Base-by-base conservation (phyloP, 2,888 invertebrate species). In the Monopis laevigella region DNA sequence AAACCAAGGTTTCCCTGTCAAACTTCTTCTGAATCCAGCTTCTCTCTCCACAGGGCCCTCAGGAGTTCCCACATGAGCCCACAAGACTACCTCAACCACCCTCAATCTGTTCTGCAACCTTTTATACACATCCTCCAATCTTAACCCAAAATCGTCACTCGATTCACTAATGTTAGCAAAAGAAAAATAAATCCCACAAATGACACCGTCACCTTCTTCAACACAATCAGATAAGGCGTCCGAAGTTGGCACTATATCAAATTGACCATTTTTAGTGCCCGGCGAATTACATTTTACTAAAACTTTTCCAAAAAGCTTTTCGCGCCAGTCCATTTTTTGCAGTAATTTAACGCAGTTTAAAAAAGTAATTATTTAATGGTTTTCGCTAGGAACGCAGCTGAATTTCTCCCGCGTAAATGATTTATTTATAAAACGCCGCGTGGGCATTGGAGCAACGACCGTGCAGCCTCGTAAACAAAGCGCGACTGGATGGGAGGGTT, bases 121-220 rank as follows among this genome's bases (percentile, higher is more conserved):
- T 43, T 70, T 80, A 51, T 83, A 87, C 24, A 88, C 68, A 44
- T 86, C 84, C 48, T 82, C 73, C 52, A 88, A 66, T 51, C 86
- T 84, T 48, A 84, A 82, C 11, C 86, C 84, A 48, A 88, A 86
- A 55, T 88, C 88, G 56, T 88, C 88, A 73, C 86, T 85, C 35
- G 84, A 82, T 46, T 84, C 83, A 60, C 85, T 86, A 46, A 88
- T 85, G 53, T 88, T 88, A 11, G 87, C 87, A 58, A 88, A 88
- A 39, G 87, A 87, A 62, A 88, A 88, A 59, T 88, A 88, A 48
- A 88, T 78, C 19, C 87, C 88, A 52, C 86, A 84, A 17, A 77
- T 65, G 40, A 84, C 62, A 8, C 83, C 83, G 8, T 75, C 80
- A 1, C 74, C 75, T 27, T 72, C 70, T 2, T 85, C 74, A 7